Conservation (phyloP, 2,797 vertebrate species). For the Morus bassanus region DNA sequence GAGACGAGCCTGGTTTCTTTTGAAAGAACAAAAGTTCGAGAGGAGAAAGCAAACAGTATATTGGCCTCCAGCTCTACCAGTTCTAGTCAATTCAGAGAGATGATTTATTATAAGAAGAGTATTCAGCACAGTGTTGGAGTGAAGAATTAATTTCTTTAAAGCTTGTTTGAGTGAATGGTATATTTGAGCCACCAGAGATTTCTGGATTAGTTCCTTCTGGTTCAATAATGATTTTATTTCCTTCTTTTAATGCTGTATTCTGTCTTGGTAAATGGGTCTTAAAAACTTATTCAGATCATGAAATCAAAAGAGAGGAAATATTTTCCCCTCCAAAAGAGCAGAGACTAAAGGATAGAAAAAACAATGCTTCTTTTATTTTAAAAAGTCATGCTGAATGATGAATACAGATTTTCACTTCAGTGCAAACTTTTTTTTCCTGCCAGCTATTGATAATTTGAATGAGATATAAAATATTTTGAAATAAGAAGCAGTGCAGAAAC, state of each 20-base stretch:
- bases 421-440: not conserved
- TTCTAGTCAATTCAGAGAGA: not conserved
- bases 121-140: not conserved
- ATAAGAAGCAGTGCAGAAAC: not conserved
- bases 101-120: not conserved
- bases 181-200: not conserved
- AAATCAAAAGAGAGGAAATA: slow-evolving; percentile 54
- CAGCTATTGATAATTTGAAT: not conserved
- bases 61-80: not conserved
- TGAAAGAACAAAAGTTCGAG: not conserved
- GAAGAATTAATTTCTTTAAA: slow-evolving; percentile 5
- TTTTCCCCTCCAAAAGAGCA: slow-evolving; percentile 2
- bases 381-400: slow-evolving; percentile 5
- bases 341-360: slow-evolving; percentile 5
- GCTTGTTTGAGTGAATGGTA: not conserved
- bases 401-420: not conserved
- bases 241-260: not conserved
- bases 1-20: not conserved
- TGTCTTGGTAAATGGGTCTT: not conserved
- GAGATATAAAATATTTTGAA: not conserved
- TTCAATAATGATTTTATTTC: not conserved
- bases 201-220: not conserved
- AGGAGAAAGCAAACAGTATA: not conserved
- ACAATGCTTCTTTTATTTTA: slow-evolving; percentile 13
- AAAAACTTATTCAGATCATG: slow-evolving; percentile 9